phyloP scores from a whole-genome alignment of 2,797 vertebrate species.

The Rhinella marina region DNA sequence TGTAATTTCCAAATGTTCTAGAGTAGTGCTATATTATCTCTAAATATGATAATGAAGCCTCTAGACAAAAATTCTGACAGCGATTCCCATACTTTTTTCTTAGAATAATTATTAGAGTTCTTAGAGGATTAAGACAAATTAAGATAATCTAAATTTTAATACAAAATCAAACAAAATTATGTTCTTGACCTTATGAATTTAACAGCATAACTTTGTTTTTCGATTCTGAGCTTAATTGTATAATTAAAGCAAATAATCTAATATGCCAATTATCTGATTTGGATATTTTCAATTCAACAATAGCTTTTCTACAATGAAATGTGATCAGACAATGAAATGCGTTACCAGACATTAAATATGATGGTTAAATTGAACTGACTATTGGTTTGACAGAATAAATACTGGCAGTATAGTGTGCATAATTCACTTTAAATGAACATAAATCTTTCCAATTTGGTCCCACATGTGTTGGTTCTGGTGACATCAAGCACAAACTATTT shows the following conservation, averaged over 20 bases:
- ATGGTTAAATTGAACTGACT: neutral
- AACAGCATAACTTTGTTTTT: neutral
- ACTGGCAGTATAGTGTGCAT: neutral
- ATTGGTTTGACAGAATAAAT: neutral
- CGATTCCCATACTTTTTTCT: neutral
- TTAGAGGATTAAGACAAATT: slow-evolving; percentile 21
- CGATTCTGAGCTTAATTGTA: neutral
- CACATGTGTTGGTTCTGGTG: no score
- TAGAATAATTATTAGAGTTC: neutral
- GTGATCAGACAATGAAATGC: neutral
- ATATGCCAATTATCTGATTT: neutral
- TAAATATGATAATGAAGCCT: neutral
- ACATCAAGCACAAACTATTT: no score
- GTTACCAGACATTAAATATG: neutral
- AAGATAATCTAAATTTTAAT: slow-evolving; percentile 24
- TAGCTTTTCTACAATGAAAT: neutral
- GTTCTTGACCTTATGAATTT: slow-evolving; percentile 25
- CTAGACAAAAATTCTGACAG: neutral
- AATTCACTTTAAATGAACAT: neutral
- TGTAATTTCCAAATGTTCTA: neutral
- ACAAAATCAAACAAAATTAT: slow-evolving; percentile 22
- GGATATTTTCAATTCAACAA: neutral
- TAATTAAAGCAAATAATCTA: neutral
- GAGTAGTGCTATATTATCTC: neutral
- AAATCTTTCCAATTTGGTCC: neutral